Evolutionary conservation across 1,140 invertebrate genomes (phyloP).

Genomic region (Mycetomoellerius zeteki): DNA sequence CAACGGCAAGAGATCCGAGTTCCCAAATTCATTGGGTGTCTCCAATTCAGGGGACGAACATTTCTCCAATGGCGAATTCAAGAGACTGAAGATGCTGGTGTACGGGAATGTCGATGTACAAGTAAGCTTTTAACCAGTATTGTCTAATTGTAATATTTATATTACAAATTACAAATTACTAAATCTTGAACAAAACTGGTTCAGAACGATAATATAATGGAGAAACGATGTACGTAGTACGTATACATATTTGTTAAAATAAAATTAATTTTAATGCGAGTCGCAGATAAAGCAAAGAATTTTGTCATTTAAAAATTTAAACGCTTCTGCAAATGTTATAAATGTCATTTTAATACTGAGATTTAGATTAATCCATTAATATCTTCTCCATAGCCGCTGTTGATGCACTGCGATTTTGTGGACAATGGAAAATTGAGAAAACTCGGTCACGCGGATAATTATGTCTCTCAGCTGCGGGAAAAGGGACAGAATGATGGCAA

Average conservation of each 20-base stretch:
- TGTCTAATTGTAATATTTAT: no score
- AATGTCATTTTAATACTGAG: not conserved
- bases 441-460: slow-evolving; percentile 23
- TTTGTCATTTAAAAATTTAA: not conserved
- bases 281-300: not conserved
- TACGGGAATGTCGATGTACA: slow-evolving; percentile 56
- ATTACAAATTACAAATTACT: no score
- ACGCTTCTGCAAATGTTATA: not conserved
- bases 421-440: slow-evolving; percentile 23
- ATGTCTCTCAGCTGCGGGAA: not conserved
- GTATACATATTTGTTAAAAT: not conserved
- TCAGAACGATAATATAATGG: not conserved
- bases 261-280: not conserved
- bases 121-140: slow-evolving; percentile 27
- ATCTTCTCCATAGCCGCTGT: slow-evolving; percentile 18
- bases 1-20: slow-evolving; percentile 88
- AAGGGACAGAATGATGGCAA: slow-evolving; percentile 26
- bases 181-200: no score
- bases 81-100: slow-evolving; percentile 62
- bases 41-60: slow-evolving; percentile 18
- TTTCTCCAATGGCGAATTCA: slow-evolving; percentile 51
- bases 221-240: not conserved
- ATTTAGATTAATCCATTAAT: slow-evolving; percentile 5
- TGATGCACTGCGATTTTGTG: slow-evolving; percentile 28
- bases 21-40: slow-evolving; percentile 33